Base-by-base conservation (phyloP, 2,888 invertebrate species). In the Sipha maydis region DNA sequence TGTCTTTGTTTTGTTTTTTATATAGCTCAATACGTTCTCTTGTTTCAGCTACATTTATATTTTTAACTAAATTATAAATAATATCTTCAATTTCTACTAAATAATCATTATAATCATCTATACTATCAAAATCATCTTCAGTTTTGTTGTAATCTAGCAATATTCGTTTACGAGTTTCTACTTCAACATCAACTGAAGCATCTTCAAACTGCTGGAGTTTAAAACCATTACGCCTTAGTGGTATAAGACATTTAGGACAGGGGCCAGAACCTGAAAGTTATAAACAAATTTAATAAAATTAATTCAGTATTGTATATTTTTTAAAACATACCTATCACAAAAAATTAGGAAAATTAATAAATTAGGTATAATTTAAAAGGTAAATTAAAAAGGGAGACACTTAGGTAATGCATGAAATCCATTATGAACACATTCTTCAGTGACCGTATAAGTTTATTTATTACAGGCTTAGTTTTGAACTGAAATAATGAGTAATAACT, bases 121-220 rank as follows among this genome's bases (percentile, higher is more conserved):
- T 92, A 0, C 95, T 93, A 0, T 93, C 92, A 92, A 99, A 99
- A 92, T 99, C 99, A 90, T 98, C 97, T 92, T 98, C 97, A 91
- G 96, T 97, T 91, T 98, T 98, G 91, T 98, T 99, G 91, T 96
- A 99, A 92, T 99, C 97, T 90, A 95, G 94, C 21, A 98, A 92
- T 38, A 99, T 95, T 90, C 96, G 94, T 91, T 96, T 96, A 56
- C 99, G 93, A 90, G 99, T 98, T 91, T 99, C 98, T 17, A 99
- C 96, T 93, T 99, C 99, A 92, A 99, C 99, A 92, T 99, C 99
- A 0, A 99, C 97, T 93, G 94, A 94, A 0, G 99, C 94, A 93
- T 99, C 99, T 93, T 99, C 99, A 91, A 99, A 99, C 31, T 98
- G 93, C 91, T 99, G 99, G 9, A 98, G 95, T 85, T 99, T 94